Evolutionary conservation across 2,888 invertebrate species (phyloP), one percentile per base, ranked within the genome.

Genomic region (Dicranocentrus wangi): DNA sequence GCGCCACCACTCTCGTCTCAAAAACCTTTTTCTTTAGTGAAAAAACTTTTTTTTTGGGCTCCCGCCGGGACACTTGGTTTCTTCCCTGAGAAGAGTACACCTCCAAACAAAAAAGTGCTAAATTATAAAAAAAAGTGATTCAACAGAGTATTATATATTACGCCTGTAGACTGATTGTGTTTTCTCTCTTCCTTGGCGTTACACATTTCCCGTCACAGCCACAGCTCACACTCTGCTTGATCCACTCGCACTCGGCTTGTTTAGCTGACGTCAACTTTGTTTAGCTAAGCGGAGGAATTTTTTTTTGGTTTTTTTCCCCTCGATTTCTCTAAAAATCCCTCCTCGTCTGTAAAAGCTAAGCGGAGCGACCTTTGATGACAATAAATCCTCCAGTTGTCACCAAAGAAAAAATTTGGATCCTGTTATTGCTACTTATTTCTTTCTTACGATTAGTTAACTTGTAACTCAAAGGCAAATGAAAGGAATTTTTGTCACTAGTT

Each of bases 381-480:
- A 79, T 82, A 82, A 82, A 82, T 82, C 82, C 71, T 82, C n/a
- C 23, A 25, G 75, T 75, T 82, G 79, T 82, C 82, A 82, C 79
- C 79, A 71, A 65, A 79, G 66, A 27, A n/a, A n/a, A n/a, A n/a
- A n/a, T n/a, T n/a, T n/a, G n/a, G 5, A 32, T 32, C 32, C 32
- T 32, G 5, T 32, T 32, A n/a, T n/a, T 10, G 32, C 32, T 32
- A 32, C 32, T 32, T 32, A 32, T 32, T 32, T 32, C 32, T 32
- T 32, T 21, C 47, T 23, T 25, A 25, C 39, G 72, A 63, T 73
- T 73, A 63, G 28, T 23, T 23, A 39, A 25, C 21, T 7, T 32
- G 32, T 47, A 42, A 63, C 17, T 28, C n/a, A n/a, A n/a, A 55
- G 42, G n/a, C 51, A 51, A 8, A 51, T 19, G 42, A 42, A 42